A percentile compares a stretch with the other conserved stretches of the same genome.
phyloP scores from a whole-genome alignment of 2,888 invertebrate species.

The Cartodere bifasciata region DNA sequence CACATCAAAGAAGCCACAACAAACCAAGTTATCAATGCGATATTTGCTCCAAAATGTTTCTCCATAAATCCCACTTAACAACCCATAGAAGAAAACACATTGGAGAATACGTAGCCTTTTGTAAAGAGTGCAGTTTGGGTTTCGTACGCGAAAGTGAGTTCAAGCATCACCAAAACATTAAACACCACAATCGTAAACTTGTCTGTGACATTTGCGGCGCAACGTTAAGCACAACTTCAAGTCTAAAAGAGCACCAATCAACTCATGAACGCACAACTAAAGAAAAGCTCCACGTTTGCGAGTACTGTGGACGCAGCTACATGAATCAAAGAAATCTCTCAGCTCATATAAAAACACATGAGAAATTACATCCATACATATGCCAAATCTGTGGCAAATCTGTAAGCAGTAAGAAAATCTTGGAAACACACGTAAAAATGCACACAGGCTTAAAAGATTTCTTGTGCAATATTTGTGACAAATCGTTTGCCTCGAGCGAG shows the following conservation, averaged over 20 bases:
- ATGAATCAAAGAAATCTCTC: slow-evolving; percentile 27
- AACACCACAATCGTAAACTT: slow-evolving; percentile 23
- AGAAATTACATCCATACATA: slow-evolving; percentile 20
- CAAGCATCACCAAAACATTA: slow-evolving; percentile 22
- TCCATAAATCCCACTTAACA: slow-evolving; percentile 46
- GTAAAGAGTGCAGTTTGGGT: slow-evolving; percentile 27
- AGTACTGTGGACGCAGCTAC: slow-evolving; percentile 36
- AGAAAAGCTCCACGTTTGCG: slow-evolving; percentile 28
- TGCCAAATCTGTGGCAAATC: slow-evolving; percentile 31
- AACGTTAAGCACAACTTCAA: slow-evolving; percentile 20
- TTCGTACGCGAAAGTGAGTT: slow-evolving; percentile 25
- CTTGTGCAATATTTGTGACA: slow-evolving; percentile 23
- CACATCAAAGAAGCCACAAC: slow-evolving; percentile 42
- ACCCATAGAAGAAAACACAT: slow-evolving; percentile 46
- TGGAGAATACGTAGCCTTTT: slow-evolving; percentile 28
- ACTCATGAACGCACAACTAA: slow-evolving; percentile 23
- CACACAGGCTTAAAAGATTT: slow-evolving; percentile 31
- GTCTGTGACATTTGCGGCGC: slow-evolving; percentile 25
- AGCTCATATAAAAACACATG: slow-evolving; percentile 25
- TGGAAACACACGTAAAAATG: slow-evolving; percentile 31
- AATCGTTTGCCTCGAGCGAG: slow-evolving; percentile 31
- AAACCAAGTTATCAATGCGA: slow-evolving; percentile 45
- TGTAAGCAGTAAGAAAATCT: slow-evolving; percentile 26
- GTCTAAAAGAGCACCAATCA: slow-evolving; percentile 25
- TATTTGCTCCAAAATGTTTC: slow-evolving; percentile 46